Conservation (phyloP, 2,888 invertebrate species). For the Lordiphosa fenestrarum region DNA sequence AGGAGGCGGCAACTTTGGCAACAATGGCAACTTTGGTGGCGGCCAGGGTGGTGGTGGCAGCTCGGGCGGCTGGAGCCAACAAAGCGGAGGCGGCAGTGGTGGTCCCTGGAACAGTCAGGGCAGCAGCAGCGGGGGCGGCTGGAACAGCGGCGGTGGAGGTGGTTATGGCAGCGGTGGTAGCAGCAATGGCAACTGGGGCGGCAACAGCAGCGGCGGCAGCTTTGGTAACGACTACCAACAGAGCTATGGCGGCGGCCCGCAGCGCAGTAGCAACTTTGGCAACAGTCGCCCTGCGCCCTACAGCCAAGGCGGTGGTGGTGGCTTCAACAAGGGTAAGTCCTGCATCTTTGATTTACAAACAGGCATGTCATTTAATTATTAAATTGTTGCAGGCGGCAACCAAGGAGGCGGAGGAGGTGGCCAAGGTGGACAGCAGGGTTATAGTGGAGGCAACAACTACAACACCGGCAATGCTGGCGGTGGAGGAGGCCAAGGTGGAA, state of each 20-base stretch:
- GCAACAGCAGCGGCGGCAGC: conserved; percentile 45
- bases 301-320: conserved; percentile 62
- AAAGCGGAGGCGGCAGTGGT: conserved; percentile 37
- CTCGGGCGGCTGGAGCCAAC: conserved; percentile 79
- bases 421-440: conserved; percentile 30
- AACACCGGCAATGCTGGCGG: conserved; percentile 54
- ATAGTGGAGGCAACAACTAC: conserved; percentile 67
- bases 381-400: conserved; percentile 53
- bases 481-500: conserved; percentile 68
- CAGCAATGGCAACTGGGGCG: conserved; percentile 84
- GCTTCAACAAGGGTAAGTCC: conserved; percentile 71
- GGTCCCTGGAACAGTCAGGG: conserved; percentile 77
- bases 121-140: conserved; percentile 50
- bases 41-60: conserved; percentile 78
- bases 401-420: conserved; percentile 58
- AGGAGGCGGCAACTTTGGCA: conserved; percentile 57
- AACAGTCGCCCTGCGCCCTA: conserved; percentile 77
- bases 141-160: conserved; percentile 78
- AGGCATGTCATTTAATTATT: background rate
- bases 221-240: conserved; percentile 88
- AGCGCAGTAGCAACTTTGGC: conserved; percentile 83
- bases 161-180: conserved; percentile 81
- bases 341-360: rapidly evolving
- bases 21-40: conserved; percentile 71
- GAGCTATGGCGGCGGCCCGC: conserved; percentile 91